A percentile compares a stretch with the other conserved stretches of the same genome.
Evolutionary conservation across 2,113 vertebrate species (phyloP).

Genomic region (Tupaia chinensis): DNA sequence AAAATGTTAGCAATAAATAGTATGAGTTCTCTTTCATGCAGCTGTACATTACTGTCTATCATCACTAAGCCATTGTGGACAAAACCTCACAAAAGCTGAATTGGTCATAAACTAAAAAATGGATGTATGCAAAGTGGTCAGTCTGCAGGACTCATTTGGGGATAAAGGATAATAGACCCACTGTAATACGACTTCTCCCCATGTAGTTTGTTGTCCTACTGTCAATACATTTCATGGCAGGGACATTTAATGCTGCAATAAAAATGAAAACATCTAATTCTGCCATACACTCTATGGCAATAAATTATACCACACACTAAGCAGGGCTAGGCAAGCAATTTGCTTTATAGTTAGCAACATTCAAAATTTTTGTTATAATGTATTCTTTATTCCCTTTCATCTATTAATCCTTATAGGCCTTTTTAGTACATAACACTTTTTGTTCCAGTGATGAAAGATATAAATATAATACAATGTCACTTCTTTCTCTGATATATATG

Average conservation of each 20-base stretch:
- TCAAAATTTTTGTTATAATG: not conserved
- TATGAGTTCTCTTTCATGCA: slow-evolving; percentile 1
- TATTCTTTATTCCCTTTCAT: not conserved
- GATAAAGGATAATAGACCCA: not conserved
- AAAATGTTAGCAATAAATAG: slow-evolving; percentile 55
- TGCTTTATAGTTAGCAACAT: not conserved
- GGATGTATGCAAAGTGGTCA: not conserved
- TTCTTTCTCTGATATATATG: not conserved
- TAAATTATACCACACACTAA: slow-evolving; percentile 49
- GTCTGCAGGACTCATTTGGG: slow-evolving; percentile 6
- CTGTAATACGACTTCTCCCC: not conserved
- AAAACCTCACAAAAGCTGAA: slow-evolving; percentile 58
- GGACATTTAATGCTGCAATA: slow-evolving; percentile 38
- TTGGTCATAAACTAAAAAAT: slow-evolving; percentile 64
- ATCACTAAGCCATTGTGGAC: slow-evolving; percentile 2
- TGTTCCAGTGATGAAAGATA: not conserved
- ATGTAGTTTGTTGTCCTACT: not conserved
- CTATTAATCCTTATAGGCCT: not conserved
- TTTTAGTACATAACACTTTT: not conserved
- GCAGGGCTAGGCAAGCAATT: slow-evolving; percentile 31
- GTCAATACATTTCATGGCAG: slow-evolving; percentile 43
- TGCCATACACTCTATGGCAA: not conserved
- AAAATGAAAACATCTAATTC: slow-evolving; percentile 73
- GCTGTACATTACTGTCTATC: slow-evolving; percentile 50
- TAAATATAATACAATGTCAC: not conserved